Conservation (phyloP, 1,140 invertebrate genomes). For the Diuraphis noxia region DNA sequence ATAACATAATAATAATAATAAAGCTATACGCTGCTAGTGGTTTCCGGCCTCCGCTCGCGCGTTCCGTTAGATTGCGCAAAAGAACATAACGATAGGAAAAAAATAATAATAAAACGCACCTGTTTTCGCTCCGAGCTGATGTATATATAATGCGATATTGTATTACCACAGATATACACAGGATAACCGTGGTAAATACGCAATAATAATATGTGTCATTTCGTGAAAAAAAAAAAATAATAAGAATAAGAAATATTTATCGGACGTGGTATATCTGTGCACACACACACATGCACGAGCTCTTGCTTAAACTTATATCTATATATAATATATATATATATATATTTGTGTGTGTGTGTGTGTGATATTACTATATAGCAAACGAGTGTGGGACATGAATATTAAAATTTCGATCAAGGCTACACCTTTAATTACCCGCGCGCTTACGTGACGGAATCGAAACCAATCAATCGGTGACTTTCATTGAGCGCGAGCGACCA, state of each 20-base stretch:
- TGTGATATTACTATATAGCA: neutral
- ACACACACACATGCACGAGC: neutral
- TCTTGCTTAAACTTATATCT: neutral
- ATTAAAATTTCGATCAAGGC: slow-evolving; percentile 38
- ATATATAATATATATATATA: neutral
- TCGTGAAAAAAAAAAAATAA: neutral
- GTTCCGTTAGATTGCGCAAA: slow-evolving; percentile 19
- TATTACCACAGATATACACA: neutral
- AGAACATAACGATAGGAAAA: neutral
- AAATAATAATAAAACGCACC: slow-evolving; percentile 14
- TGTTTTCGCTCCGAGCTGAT: neutral
- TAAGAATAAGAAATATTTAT: neutral
- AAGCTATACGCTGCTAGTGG: neutral
- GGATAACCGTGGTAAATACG: neutral
- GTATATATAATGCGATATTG: neutral
- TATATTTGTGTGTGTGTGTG: neutral
- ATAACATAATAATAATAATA: neutral
- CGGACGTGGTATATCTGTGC: neutral
- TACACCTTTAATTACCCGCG: slow-evolving; percentile 16
- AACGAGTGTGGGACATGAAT: slow-evolving; percentile 16
- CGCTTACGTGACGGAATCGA: slow-evolving; percentile 45
- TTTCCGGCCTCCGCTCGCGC: slow-evolving; percentile 20
- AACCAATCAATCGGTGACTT: slow-evolving; percentile 31
- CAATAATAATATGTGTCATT: slow-evolving; percentile 6
- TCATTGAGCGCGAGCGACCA: neutral